Conservation (phyloP, 1,140 invertebrate species). For the Ridgeia piscesae region DNA sequence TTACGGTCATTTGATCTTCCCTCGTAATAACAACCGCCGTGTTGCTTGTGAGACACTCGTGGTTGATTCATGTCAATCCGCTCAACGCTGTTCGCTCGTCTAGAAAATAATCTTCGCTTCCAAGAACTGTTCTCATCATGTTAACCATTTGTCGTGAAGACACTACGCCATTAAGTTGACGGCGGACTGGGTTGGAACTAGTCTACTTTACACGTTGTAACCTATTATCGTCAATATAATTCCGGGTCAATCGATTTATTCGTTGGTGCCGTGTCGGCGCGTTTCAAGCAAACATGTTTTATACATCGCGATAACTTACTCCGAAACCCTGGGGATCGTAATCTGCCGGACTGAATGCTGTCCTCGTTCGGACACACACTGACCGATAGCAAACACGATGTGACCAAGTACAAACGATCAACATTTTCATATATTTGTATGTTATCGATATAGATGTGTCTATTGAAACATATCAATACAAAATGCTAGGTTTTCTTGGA, state of each 20-base stretch:
- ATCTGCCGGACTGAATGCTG: no score
- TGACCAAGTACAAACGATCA: no score
- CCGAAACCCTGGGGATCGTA: background rate
- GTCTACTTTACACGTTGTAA: background rate
- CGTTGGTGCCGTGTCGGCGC: background rate
- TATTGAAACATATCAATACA: no score
- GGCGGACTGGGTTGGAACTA: background rate
- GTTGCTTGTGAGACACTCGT: background rate
- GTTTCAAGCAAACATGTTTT: background rate
- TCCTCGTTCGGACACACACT: no score
- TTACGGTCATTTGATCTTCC: background rate
- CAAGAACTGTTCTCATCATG: background rate
- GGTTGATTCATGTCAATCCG: no score
- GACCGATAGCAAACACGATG: no score
- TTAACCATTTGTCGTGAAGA: background rate
- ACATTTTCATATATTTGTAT: no score
- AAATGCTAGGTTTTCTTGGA: no score
- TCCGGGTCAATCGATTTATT: background rate
- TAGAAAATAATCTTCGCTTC: background rate
- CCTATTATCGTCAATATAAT: background rate
- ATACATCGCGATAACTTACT: background rate
- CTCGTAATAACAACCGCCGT: background rate
- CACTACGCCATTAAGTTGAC: background rate
- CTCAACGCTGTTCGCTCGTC: background rate
- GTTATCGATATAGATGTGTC: no score